Evolutionary conservation across 2,888 invertebrate genomes (phyloP).

Genomic region (Himalopsyche anomala): DNA sequence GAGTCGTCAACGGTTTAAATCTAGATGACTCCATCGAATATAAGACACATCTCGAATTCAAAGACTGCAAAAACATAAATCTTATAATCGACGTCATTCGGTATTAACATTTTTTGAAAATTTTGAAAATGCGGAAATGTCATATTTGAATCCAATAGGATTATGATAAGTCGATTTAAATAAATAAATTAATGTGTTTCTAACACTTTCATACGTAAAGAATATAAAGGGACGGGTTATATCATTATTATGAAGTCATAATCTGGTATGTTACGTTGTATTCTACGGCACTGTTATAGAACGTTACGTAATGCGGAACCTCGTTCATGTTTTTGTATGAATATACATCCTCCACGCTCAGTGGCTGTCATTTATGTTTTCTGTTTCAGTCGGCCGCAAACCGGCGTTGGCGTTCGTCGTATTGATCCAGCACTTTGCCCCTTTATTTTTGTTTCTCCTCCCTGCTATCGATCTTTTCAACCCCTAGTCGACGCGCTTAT

Average conservation of each 20-base stretch:
- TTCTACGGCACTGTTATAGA: slow-evolving; percentile 2
- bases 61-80: no score
- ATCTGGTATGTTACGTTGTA: background rate
- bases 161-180: no score
- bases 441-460: slow-evolving; percentile 42
- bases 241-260: slow-evolving; percentile 33
- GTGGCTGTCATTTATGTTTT: slow-evolving; percentile 29
- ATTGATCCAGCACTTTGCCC: slow-evolving; percentile 28
- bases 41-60: no score
- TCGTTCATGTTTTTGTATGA: slow-evolving; percentile 37
- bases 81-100: no score
- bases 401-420: slow-evolving; percentile 23
- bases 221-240: background rate
- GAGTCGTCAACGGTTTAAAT: no score
- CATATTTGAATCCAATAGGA: no score
- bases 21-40: no score
- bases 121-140: no score
- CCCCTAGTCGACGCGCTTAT: slow-evolving; percentile 27
- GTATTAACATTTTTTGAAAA: no score
- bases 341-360: slow-evolving; percentile 13
- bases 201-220: background rate
- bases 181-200: no score
- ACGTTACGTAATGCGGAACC: slow-evolving; percentile 28
- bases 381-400: slow-evolving; percentile 43
- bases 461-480: slow-evolving; percentile 43